These are phyloP conservation scores for Helicoverpa armigera DNA, from an alignment of 1,140 invertebrate species.

Conservation along the genomic window DNA sequence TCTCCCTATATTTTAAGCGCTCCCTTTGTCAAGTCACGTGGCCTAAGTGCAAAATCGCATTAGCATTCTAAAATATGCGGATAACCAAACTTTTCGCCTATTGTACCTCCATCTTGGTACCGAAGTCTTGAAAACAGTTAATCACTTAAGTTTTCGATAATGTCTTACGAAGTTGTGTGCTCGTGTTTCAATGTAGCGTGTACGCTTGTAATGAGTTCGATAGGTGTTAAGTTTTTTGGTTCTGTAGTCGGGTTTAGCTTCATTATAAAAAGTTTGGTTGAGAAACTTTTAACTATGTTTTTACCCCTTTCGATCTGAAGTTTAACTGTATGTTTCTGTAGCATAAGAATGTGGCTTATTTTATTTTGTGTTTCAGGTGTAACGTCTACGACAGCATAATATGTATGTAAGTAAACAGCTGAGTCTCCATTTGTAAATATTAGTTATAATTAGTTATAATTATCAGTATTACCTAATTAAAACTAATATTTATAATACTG, in stretches of 20 bases:
- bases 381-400: too few relatives aligned
- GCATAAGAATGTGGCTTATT: too few relatives aligned
- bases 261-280: background rate
- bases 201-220: slow-evolving; percentile 32
- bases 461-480: too few relatives aligned
- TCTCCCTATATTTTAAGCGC: slow-evolving; percentile 39
- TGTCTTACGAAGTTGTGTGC: slow-evolving; percentile 57
- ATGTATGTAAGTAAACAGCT: too few relatives aligned
- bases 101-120: slow-evolving; percentile 58
- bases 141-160: slow-evolving; percentile 75
- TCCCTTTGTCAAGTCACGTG: slow-evolving; percentile 40
- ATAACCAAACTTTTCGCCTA: slow-evolving; percentile 64
- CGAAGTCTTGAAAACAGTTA: slow-evolving; percentile 68
- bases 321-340: too few relatives aligned
- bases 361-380: too few relatives aligned
- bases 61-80: slow-evolving; percentile 69
- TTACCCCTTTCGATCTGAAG: background rate
- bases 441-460: too few relatives aligned
- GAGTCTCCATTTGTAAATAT: too few relatives aligned
- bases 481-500: too few relatives aligned
- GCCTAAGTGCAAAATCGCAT: slow-evolving; percentile 59
- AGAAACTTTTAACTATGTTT: too few relatives aligned
- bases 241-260: background rate
- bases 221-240: slow-evolving; percentile 13
- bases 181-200: slow-evolving; percentile 1